Percentiles rank a stretch among this genome's conserved stretches.
Evolutionary conservation across 1,140 invertebrate genomes (phyloP).

Genomic region (Solenopsis invicta): DNA sequence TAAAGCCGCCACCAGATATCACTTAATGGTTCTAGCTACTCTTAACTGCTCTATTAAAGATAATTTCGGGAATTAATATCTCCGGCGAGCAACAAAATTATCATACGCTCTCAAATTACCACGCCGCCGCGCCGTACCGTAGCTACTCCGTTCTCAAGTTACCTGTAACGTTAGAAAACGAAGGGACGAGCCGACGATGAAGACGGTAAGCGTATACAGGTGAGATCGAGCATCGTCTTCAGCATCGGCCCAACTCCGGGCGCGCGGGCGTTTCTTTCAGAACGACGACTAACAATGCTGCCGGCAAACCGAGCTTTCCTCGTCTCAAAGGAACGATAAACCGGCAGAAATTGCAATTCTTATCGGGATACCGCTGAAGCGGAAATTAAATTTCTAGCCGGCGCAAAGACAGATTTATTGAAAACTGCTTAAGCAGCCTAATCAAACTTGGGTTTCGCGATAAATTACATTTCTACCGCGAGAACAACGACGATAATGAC

Average conservation of each 20-base stretch:
- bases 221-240: slow-evolving; percentile 11
- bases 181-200: not conserved
- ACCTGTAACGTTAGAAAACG: not conserved
- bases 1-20: slow-evolving; percentile 20
- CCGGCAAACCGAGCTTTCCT: slow-evolving; percentile 1
- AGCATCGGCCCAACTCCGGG: not conserved
- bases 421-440: slow-evolving; percentile 17
- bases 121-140: no score
- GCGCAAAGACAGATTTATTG: slow-evolving; percentile 19
- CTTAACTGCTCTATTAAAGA: slow-evolving; percentile 47
- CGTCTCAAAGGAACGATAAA: slow-evolving; percentile 22
- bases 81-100: slow-evolving; percentile 18
- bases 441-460: not conserved
- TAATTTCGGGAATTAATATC: slow-evolving; percentile 54
- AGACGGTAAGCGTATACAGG: not conserved
- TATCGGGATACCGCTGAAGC: slow-evolving; percentile 3
- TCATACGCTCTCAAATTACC: slow-evolving; percentile 25
- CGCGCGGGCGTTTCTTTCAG: not conserved
- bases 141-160: not conserved
- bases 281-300: slow-evolving; percentile 26
- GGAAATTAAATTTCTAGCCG: slow-evolving; percentile 23
- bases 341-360: slow-evolving; percentile 34
- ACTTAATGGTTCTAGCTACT: slow-evolving; percentile 1
- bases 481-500: not conserved
- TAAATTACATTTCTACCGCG: slow-evolving; percentile 4